Conservation (phyloP, 1,140 invertebrate species). For the Galleria mellonella region DNA sequence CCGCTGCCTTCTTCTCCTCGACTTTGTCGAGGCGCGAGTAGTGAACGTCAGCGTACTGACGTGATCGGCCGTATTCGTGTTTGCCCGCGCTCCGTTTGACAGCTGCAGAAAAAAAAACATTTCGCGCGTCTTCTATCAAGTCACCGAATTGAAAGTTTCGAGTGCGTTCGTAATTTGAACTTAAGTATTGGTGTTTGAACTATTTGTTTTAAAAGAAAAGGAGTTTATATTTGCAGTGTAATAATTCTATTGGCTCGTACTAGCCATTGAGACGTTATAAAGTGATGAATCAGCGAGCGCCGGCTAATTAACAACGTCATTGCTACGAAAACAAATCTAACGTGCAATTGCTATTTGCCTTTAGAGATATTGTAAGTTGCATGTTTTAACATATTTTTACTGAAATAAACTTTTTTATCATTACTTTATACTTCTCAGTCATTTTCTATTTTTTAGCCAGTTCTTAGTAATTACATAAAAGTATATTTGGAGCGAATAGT, state of each 20-base stretch:
- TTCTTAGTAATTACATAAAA: no score
- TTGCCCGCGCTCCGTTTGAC: constrained; percentile 43
- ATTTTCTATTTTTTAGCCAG: no score
- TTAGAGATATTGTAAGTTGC: constrained; percentile 53
- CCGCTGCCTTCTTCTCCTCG: constrained; percentile 71
- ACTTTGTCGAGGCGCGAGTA: constrained; percentile 62
- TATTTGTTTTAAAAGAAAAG: constrained; percentile 19
- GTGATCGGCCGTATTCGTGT: constrained; percentile 50
- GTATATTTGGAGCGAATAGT: no score
- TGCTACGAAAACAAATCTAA: constrained; percentile 61
- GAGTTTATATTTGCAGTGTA: constrained; percentile 36
- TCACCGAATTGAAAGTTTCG: constrained; percentile 36
- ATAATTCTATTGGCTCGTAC: constrained; percentile 36
- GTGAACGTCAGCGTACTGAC: constrained; percentile 67
- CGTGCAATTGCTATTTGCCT: constrained; percentile 25
- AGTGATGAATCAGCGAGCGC: constrained; percentile 71
- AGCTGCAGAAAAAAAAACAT: constrained; percentile 50
- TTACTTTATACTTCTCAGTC: no score
- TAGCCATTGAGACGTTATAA: constrained; percentile 57
- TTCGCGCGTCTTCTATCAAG: constrained; percentile 55
- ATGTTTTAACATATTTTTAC: neutral
- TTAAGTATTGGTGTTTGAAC: constrained; percentile 22
- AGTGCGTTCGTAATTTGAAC: constrained; percentile 40
- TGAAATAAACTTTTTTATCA: no score
- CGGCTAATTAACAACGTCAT: constrained; percentile 64